These are phyloP conservation scores for Neodiprion fabricii DNA, from an alignment of 1,140 invertebrate genomes.

Conservation along the genomic window DNA sequence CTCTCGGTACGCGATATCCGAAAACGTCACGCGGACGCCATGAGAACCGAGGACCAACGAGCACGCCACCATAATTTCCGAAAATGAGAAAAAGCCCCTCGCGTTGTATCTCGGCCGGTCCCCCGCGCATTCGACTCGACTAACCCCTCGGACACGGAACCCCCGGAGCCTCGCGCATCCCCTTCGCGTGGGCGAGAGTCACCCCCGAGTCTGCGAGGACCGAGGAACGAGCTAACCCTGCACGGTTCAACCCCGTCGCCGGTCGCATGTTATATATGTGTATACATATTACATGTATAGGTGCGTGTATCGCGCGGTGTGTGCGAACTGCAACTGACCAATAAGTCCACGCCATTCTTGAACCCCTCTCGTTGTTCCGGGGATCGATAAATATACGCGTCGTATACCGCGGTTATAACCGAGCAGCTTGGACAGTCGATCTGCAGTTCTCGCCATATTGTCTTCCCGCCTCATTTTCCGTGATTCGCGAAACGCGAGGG, in stretches of 20 bases:
- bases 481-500: no score
- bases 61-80: slow-evolving; percentile 36
- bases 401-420: no score
- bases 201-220: not conserved
- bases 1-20: not conserved
- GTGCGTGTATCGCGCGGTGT: not conserved
- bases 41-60: slow-evolving; percentile 20
- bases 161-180: not conserved
- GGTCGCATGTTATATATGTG: no score
- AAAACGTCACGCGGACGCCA: not conserved
- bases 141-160: not conserved
- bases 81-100: slow-evolving; percentile 36
- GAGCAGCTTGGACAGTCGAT: no score
- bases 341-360: not conserved
- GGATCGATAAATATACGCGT: not conserved
- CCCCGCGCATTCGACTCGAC: slow-evolving; percentile 24
- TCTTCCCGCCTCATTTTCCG: no score
- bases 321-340: not conserved
- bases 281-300: no score
- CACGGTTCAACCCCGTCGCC: no score
- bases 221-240: not conserved
- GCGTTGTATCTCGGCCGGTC: slow-evolving; percentile 20
- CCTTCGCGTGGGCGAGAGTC: not conserved
- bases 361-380: not conserved
- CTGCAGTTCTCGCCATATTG: no score